Percentiles rank a stretch among this genome's conserved stretches.
These are phyloP conservation scores for Lithobates sylvaticus DNA, from an alignment of 2,797 vertebrate species.

Conservation along the genomic window DNA sequence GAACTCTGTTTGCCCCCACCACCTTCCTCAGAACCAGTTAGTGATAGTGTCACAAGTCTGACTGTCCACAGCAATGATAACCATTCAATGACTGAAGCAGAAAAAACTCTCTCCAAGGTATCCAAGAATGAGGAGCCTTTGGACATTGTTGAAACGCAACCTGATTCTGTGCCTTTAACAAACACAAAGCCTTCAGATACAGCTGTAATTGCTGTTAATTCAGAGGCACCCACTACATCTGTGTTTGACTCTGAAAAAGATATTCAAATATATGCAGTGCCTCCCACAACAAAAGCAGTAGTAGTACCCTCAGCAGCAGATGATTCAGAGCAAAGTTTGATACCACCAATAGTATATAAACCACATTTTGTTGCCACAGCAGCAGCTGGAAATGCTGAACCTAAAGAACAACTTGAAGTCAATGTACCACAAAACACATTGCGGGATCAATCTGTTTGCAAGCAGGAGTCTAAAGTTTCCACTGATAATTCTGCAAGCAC, in stretches of 20 bases:
- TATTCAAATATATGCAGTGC: not conserved
- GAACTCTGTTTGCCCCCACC: constrained; percentile 82
- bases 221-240: not conserved
- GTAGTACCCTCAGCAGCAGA: not conserved
- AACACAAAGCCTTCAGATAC: not conserved
- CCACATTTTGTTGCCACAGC: constrained; percentile 30
- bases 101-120: not conserved
- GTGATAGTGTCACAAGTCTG: not conserved
- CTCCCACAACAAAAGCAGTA: not conserved
- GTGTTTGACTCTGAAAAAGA: not conserved
- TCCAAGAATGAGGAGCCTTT: not conserved
- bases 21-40: constrained; percentile 66
- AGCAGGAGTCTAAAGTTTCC: not conserved
- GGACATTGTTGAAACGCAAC: not conserved
- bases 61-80: not conserved
- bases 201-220: not conserved
- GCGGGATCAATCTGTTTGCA: constrained; percentile 15
- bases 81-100: not conserved
- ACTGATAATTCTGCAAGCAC: constrained; percentile 13
- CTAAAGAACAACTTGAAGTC: constrained; percentile 4
- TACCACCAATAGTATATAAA: constrained; percentile 23
- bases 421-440: not conserved
- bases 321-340: not conserved
- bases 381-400: constrained; percentile 3
- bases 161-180: not conserved